Base-by-base conservation (phyloP, 2,113 vertebrate species). In the Psilopogon haemacephalus region DNA sequence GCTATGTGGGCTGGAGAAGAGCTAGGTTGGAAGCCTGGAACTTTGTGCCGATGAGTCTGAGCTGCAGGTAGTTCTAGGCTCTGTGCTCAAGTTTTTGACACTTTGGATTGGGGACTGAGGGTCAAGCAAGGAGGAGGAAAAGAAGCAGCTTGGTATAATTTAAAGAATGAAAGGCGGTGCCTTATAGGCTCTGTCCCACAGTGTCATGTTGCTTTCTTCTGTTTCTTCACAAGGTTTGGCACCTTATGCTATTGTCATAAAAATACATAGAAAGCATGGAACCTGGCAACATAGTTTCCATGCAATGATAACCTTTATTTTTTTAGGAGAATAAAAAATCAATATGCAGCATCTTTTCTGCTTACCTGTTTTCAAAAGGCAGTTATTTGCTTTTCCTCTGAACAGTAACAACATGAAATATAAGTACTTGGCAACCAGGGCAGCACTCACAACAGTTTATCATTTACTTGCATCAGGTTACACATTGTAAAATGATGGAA, bases 401-500 rank as follows among this genome's bases (percentile, higher is more conserved):
- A 50, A 64, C 9, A 82, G 68, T 68, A 80, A 60, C 30, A 9
- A 70, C 0, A 0, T 37, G 59, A 93, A 77, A 72, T 28, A 3
- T 1, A 81, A 74, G 85, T 23, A 72, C 40, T 28, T 58, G 55
- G 85, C 81, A 90, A 76, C 48, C 75, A 73, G 64, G 62, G 40
- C 54, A 71, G 80, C 77, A 58, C 84, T 67, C 86, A 87, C 35
- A 42, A 52, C 52, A 60, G 84, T 84, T 96, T 92, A 90, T 96
- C 86, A 80, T 90, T 95, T 73, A 90, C 92, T 78, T 5, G 2
- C 46, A 76, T 40, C 44, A 86, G 64, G 58, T 95, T 95, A 90
- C 87, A 94, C 83, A 88, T 78, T 91, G 89, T 86, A 82, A 79
- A 88, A 89, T 19, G 67, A 73, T 59, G 77, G 81, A 83, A 88